phyloP scores from a whole-genome alignment of 2,797 vertebrate species.

The Alectoris magna region DNA sequence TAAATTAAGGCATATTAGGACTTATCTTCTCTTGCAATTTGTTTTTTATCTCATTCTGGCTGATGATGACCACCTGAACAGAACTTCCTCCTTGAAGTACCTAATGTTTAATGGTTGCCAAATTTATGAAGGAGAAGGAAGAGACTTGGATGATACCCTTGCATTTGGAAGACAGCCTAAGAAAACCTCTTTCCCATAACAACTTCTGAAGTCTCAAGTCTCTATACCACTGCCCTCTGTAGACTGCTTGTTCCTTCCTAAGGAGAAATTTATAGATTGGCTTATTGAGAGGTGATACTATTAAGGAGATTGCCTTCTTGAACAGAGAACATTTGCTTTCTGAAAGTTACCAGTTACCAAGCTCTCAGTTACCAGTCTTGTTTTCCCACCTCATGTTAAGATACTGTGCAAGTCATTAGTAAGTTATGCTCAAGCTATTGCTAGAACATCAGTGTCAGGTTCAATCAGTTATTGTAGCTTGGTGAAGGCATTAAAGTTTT shows the following conservation, averaged over 20 bases:
- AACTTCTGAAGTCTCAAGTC: not conserved
- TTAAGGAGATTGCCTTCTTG: not conserved
- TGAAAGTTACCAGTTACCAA: not conserved
- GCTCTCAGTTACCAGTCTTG: not conserved
- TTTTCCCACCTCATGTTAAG: not conserved
- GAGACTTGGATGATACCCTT: not conserved
- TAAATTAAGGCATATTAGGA: slow-evolving; percentile 50
- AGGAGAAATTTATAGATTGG: not conserved
- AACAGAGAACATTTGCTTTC: not conserved
- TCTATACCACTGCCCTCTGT: not conserved
- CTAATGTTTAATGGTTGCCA: not conserved
- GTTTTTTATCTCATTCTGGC: not conserved
- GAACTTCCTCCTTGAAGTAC: not conserved
- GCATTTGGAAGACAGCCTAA: not conserved
- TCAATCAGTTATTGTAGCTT: not conserved
- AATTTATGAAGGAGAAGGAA: not conserved
- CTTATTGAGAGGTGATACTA: not conserved
- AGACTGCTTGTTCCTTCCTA: not conserved
- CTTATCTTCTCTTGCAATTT: not conserved
- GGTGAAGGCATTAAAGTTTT: not conserved
- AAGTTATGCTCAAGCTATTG: not conserved
- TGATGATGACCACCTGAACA: not conserved
- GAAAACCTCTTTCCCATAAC: not conserved
- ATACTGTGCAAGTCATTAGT: not conserved
- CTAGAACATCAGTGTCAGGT: not conserved